Percentiles rank a stretch among this genome's conserved stretches.
Evolutionary conservation across 1,140 invertebrate species (phyloP).

Genomic region (Theocolax elegans): DNA sequence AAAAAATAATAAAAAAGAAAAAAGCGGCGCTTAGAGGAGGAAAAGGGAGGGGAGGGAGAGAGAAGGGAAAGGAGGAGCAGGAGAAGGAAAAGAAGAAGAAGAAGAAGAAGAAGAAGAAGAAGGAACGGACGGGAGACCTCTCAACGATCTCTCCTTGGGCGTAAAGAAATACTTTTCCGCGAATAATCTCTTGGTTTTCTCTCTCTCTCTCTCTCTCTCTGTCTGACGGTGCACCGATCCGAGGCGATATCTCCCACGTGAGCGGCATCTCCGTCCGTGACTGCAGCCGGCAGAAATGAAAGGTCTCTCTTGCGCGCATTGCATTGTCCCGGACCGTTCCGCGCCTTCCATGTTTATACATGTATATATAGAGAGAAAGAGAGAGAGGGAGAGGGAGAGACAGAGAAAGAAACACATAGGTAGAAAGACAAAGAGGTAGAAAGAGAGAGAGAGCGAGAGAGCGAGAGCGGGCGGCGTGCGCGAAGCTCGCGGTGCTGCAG

Average conservation of each 20-base stretch:
- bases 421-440: too few relatives aligned
- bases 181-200: constrained; percentile 20
- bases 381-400: too few relatives aligned
- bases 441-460: too few relatives aligned
- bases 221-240: neutral
- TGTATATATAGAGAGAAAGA: neutral
- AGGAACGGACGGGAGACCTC: neutral
- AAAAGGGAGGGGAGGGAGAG: neutral
- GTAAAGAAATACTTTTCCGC: constrained; percentile 34
- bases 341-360: constrained; percentile 14
- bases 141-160: neutral
- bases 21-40: too few relatives aligned
- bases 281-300: constrained; percentile 34
- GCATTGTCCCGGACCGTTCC: constrained; percentile 5
- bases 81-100: too few relatives aligned
- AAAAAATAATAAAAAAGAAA: too few relatives aligned
- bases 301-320: neutral
- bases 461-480: too few relatives aligned
- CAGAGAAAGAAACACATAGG: too few relatives aligned
- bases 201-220: neutral
- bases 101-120: neutral
- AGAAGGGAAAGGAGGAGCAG: too few relatives aligned
- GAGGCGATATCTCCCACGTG: neutral
- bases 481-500: neutral
- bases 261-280: constrained; percentile 6